phyloP scores from a whole-genome alignment of 2,113 vertebrate species.

The Embiotoca jacksoni region DNA sequence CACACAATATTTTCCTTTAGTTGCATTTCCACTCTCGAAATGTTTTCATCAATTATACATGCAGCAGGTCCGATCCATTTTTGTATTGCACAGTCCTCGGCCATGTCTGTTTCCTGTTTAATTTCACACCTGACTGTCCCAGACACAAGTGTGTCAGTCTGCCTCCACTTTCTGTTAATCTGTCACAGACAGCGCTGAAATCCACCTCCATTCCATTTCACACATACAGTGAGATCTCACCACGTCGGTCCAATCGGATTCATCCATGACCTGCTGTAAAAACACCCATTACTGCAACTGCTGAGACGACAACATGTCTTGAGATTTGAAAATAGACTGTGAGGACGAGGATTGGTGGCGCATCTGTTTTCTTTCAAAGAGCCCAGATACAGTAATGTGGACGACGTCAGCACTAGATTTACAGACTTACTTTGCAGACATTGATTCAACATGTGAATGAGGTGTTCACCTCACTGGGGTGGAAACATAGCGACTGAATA shows the following conservation, averaged over 20 bases:
- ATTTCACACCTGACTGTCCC: constrained; percentile 84
- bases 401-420: no score
- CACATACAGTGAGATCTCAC: constrained; percentile 50
- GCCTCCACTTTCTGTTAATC: constrained; percentile 62
- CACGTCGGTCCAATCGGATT: constrained; percentile 49
- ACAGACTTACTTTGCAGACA: no score
- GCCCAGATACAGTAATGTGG: neutral
- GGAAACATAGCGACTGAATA: no score
- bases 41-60: constrained; percentile 72
- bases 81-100: constrained; percentile 45
- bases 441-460: no score
- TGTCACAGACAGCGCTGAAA: constrained; percentile 33
- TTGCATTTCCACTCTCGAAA: constrained; percentile 26
- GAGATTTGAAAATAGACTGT: constrained; percentile 33
- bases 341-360: neutral
- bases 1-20: neutral
- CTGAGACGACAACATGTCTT: constrained; percentile 26
- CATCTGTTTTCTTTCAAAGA: neutral
- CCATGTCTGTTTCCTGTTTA: constrained; percentile 77
- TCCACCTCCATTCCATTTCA: constrained; percentile 49
- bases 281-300: constrained; percentile 31
- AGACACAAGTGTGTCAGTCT: constrained; percentile 55
- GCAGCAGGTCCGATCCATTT: constrained; percentile 51
- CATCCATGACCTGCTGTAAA: constrained; percentile 50
- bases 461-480: no score